Evolutionary conservation across 2,888 invertebrate genomes (phyloP).

Genomic region (Phoenoteleia sp.): DNA sequence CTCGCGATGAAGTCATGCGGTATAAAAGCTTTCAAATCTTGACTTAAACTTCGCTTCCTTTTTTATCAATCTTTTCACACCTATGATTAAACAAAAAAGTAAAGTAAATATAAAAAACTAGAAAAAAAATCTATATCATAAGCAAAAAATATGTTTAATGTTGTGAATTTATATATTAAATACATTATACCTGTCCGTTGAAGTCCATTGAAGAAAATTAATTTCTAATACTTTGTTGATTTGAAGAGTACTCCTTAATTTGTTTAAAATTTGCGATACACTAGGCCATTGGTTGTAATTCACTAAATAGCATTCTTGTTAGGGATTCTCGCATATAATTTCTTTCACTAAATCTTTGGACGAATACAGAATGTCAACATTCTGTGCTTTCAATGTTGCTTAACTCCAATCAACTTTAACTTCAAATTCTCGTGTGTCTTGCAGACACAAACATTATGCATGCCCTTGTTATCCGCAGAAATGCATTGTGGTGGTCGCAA

Average conservation of each 20-base stretch:
- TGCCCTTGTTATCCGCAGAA: constrained; percentile 2
- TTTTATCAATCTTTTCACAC: constrained; percentile 3
- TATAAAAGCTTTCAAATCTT: too few species aligned
- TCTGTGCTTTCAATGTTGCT: not conserved
- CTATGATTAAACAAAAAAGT: constrained; percentile 1
- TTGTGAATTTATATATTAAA: too few species aligned
- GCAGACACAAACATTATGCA: too few species aligned
- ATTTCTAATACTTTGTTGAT: not conserved
- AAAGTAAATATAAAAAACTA: too few species aligned
- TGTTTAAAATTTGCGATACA: constrained; percentile 1
- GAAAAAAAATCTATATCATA: too few species aligned
- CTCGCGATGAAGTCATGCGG: constrained; percentile 10
- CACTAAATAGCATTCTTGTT: not conserved
- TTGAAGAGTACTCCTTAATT: not conserved
- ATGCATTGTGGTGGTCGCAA: not conserved
- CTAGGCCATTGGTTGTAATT: not conserved
- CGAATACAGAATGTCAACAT: constrained; percentile 4
- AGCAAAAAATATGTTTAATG: too few species aligned
- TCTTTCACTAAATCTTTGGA: constrained; percentile 5
- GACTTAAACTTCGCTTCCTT: too few species aligned
- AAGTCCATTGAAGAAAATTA: constrained; percentile 10
- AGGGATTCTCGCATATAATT: constrained; percentile 2
- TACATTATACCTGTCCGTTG: constrained; percentile 11
- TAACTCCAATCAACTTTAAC: not conserved
- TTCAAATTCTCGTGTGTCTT: constrained; percentile 1